Evolutionary conservation across 2,888 invertebrate genomes (phyloP).

Genomic region (Gastracanthus pulcherrimus): DNA sequence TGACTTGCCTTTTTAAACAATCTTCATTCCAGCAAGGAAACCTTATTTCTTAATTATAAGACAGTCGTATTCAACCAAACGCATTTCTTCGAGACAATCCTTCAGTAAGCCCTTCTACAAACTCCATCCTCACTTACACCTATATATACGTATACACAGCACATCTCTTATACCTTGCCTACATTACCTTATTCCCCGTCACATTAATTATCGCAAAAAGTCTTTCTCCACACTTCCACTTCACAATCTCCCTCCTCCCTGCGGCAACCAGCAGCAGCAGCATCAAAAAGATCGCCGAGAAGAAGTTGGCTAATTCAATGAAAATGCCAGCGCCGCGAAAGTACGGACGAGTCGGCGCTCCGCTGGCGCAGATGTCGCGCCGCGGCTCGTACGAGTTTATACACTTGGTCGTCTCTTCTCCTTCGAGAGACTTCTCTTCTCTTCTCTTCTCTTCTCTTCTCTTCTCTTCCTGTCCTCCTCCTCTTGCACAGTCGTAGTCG

Average conservation of each 20-base stretch:
- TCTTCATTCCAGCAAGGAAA: background rate
- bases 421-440: constrained; percentile 58
- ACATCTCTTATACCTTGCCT: background rate
- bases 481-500: background rate
- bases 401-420: constrained; percentile 42
- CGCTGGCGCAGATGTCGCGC: constrained; percentile 52
- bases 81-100: background rate
- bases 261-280: background rate
- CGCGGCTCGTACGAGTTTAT: constrained; percentile 51
- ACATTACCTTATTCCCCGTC: background rate
- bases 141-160: background rate
- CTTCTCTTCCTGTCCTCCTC: constrained; percentile 9
- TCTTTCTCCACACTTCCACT: constrained; percentile 36
- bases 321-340: constrained; percentile 33
- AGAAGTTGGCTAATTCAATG: constrained; percentile 54
- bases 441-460: constrained; percentile 17
- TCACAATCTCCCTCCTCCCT: background rate
- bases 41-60: constrained; percentile 14
- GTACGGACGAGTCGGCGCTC: background rate
- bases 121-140: background rate
- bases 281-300: constrained; percentile 37
- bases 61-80: constrained; percentile 13
- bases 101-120: background rate
- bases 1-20: too few relatives aligned
- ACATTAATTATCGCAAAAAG: constrained; percentile 50